Percentiles rank a stretch among this genome's conserved stretches.
phyloP scores from a whole-genome alignment of 1,140 invertebrate genomes.

The Parasteatoda tepidariorum region DNA sequence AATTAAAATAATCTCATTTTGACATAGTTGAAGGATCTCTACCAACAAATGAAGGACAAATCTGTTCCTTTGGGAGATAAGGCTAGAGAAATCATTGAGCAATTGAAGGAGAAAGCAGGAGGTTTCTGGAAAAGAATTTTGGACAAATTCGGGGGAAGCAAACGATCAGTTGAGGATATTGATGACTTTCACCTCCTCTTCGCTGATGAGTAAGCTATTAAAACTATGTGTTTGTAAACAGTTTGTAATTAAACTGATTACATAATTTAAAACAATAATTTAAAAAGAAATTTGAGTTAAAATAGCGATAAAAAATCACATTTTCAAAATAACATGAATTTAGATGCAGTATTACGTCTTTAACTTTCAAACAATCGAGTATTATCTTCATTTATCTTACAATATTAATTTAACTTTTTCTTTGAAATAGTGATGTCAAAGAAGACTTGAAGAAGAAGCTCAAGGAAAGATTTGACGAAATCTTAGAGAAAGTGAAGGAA shows the following conservation, averaged over 20 bases:
- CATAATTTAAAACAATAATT: too few species aligned
- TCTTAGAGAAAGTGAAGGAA: constrained; percentile 27
- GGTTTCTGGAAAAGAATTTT: constrained; percentile 22
- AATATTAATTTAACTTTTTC: too few species aligned
- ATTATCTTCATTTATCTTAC: too few species aligned
- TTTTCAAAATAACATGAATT: too few species aligned
- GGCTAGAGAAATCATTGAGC: not conserved
- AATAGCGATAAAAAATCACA: too few species aligned
- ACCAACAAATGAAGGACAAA: not conserved
- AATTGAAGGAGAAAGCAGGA: constrained; percentile 29
- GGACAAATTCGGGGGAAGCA: too few species aligned
- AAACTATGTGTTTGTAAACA: not conserved
- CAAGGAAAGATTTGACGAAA: constrained; percentile 3
- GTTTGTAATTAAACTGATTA: too few species aligned
- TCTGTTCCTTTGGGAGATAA: constrained; percentile 15
- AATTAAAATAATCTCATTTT: not conserved
- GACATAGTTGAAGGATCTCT: not conserved
- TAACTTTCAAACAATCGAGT: too few species aligned
- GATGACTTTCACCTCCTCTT: not conserved
- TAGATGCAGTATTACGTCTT: too few species aligned
- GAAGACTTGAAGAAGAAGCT: not conserved
- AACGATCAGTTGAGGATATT: not conserved
- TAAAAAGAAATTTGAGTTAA: too few species aligned
- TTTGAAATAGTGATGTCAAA: not conserved
- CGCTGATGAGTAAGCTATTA: not conserved